Base-by-base conservation (phyloP, 2,113 vertebrate genomes). In the Sisor rabdophorus region DNA sequence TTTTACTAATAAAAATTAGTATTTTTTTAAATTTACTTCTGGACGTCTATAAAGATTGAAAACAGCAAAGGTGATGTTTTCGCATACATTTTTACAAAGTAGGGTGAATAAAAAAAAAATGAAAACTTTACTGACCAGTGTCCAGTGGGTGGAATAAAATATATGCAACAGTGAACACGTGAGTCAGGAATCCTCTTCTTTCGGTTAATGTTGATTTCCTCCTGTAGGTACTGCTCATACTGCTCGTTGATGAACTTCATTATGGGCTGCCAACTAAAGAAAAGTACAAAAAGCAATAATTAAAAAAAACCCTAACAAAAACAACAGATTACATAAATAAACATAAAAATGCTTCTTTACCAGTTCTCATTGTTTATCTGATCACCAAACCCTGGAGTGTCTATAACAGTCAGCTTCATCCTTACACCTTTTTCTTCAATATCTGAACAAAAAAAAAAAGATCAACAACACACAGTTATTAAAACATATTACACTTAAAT, bases 201-300 rank as follows among this genome's bases (percentile, higher is more conserved):
- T 8, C 97, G 86, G 88, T 98, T 91, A 44, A 99, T 95, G 89
- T 95, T 95, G 84, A 98, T 93, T 70, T 99, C 97, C 81, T 99
- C 96, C 86, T 98, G 95, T 80, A 99, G 91, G 85, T 98, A 99
- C 73, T 92, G 95, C 89, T 98, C 97, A 0, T 99, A 99, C 87
- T 99, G 97, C 76, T 98, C 95, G 0, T 98, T 97, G 86, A 99
- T 99, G 86, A 98, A 99, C 90, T 95, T 95, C 95, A 98, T 98
- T 78, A 99, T 98, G 84, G 97, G 97, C 89, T 96, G 93, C 97
- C 97, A 99, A 89, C 97, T 99, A 13, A 11, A 74, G 32, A 12
- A 16, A 55, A 50, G 36, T 74, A 59, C 60, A 2, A 47, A 76
- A 13, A 24, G 73, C 77, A 36, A 17, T 73, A 17, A 30, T 8